Evolutionary conservation across 2,888 invertebrate genomes (phyloP).

Genomic region (Leptogaster cylindrica): DNA sequence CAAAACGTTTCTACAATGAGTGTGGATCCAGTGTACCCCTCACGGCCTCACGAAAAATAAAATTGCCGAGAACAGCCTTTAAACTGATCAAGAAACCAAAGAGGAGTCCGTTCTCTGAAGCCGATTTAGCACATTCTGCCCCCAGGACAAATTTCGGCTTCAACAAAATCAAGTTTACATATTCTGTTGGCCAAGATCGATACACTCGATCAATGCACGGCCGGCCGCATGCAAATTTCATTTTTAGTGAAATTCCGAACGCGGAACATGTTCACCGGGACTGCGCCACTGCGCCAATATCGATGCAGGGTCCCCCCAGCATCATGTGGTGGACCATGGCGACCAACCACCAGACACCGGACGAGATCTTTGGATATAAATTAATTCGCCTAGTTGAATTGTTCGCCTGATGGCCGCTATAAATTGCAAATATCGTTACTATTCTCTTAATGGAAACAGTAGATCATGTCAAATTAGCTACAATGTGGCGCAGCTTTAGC

Average conservation of each 20-base stretch:
- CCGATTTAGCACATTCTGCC: constrained; percentile 39
- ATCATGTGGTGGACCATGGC: neutral
- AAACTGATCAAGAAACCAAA: constrained; percentile 37
- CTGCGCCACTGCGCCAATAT: too few species aligned
- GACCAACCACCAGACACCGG: constrained; percentile 5
- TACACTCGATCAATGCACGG: constrained; percentile 29
- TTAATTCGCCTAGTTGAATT: constrained; percentile 38
- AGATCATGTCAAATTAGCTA: constrained; percentile 44
- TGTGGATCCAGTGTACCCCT: constrained; percentile 1
- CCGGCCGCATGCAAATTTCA: constrained; percentile 40
- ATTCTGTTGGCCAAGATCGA: constrained; percentile 32
- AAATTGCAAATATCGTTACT: constrained; percentile 41
- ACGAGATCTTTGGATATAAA: constrained; percentile 38
- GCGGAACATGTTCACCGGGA: constrained; percentile 14
- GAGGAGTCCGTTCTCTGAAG: constrained; percentile 38
- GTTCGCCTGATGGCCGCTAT: constrained; percentile 38
- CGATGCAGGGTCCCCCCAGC: constrained; percentile 1
- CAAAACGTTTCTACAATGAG: constrained; percentile 26
- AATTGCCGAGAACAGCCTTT: constrained; percentile 22
- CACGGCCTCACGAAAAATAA: constrained; percentile 11
- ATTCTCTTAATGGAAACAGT: constrained; percentile 41
- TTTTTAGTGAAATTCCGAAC: constrained; percentile 38
- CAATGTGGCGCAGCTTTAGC: constrained; percentile 23
- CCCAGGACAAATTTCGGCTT: constrained; percentile 40
- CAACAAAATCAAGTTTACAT: constrained; percentile 41